Percentiles rank a stretch among this genome's conserved stretches.
phyloP scores from a whole-genome alignment of 2,888 invertebrate genomes.

The Sarcophaga variegata region DNA sequence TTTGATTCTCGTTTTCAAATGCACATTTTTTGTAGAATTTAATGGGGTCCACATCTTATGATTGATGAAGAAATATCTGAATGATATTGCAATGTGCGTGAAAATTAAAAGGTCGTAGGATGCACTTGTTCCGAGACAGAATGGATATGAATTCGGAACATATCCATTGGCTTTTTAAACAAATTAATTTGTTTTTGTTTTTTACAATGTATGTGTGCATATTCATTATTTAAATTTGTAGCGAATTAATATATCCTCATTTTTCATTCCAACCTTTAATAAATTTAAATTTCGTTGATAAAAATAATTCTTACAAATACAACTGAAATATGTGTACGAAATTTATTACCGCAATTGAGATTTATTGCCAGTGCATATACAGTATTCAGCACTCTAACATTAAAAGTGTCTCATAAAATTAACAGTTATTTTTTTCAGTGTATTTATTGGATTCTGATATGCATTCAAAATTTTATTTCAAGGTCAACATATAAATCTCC shows the following conservation, averaged over 20 bases:
- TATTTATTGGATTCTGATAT: slow-evolving; percentile 17
- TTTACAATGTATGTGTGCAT: not conserved
- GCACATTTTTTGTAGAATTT: no score
- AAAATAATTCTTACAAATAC: not conserved
- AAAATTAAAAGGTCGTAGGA: no score
- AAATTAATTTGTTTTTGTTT: not conserved
- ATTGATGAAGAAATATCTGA: no score
- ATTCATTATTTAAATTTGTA: not conserved
- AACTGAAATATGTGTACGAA: not conserved
- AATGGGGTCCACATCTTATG: no score
- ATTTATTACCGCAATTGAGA: not conserved
- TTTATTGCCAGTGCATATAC: not conserved
- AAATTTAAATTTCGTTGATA: not conserved
- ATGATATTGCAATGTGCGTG: no score
- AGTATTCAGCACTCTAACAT: no score
- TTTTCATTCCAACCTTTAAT: not conserved
- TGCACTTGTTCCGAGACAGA: no score
- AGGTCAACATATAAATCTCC: slow-evolving; percentile 61
- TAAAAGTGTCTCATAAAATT: not conserved
- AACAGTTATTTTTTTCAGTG: slow-evolving; percentile 23
- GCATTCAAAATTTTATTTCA: slow-evolving; percentile 41
- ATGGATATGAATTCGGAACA: no score
- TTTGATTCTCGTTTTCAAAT: no score
- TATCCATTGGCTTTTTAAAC: no score
- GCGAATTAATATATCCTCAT: not conserved